These are phyloP conservation scores for Rissa tridactyla DNA, from an alignment of 2,113 vertebrate genomes.

Conservation along the genomic window DNA sequence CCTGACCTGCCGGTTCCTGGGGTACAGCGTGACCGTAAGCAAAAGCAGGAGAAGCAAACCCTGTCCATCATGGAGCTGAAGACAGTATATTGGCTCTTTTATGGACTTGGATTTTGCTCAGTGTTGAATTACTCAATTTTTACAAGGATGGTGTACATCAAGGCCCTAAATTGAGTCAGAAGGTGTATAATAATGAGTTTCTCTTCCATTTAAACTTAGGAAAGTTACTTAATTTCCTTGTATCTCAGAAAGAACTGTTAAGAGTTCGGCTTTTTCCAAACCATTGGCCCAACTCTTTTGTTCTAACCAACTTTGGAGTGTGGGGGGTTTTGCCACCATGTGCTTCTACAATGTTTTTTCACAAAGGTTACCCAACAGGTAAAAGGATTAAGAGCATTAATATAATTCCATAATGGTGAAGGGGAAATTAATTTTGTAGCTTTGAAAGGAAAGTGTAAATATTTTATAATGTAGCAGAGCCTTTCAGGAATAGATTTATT, in stretches of 20 bases:
- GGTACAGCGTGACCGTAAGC: not conserved
- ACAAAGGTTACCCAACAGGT: not conserved
- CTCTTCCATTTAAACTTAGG: not conserved
- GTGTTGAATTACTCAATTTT: not conserved
- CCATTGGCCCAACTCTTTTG: not conserved
- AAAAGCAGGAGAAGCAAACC: not conserved
- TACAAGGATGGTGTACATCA: not conserved
- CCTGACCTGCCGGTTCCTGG: not conserved
- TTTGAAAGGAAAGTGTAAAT: not conserved
- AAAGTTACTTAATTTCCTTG: not conserved
- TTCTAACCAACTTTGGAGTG: not conserved
- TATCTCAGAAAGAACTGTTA: not conserved
- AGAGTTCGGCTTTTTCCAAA: not conserved
- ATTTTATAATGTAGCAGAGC: not conserved
- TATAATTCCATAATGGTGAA: not conserved
- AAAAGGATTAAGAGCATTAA: not conserved
- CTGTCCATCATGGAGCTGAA: not conserved
- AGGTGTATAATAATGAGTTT: not conserved
- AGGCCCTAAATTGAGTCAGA: not conserved
- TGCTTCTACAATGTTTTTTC: not conserved
- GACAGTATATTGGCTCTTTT: not conserved
- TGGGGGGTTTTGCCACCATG: not conserved
- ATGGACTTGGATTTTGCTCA: not conserved
- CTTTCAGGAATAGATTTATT: not conserved
- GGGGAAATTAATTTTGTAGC: not conserved